Base-by-base conservation (phyloP, 2,113 vertebrate species). In the Hydrochoerus hydrochaeris region DNA sequence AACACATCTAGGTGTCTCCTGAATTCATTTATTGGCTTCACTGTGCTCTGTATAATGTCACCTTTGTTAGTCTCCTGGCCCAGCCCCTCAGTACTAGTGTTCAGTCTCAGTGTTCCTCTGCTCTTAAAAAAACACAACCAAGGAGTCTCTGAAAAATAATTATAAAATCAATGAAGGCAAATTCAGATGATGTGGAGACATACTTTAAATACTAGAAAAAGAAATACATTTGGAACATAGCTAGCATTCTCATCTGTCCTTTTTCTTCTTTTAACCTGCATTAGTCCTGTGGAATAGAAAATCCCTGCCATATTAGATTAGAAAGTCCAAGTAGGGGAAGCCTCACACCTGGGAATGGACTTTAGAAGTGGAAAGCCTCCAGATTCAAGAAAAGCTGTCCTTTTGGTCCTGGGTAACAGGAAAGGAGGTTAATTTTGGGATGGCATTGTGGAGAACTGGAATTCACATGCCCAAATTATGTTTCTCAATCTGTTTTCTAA, bases 1-100 rank as follows among this genome's bases (percentile, higher is more conserved):
- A 98, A 98, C 98, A 98, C 97, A 98, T 98, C 98, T 98, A 98
- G 98, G 97, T 98, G 98, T 99, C 98, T 98, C 98, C 97, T 98
- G 98, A 98, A 97, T 98, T 98, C 30, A 20, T 98, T 98, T 98
- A 98, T 97, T 98, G 97, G 98, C 97, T 98, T 97, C 96, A 97
- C 98, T 28, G 19, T 71, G 73, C 67, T 24, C 38, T 97, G 98
- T 96, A 99, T 98, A 99, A 98, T 98, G 75, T 97, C 26, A 96
- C 49, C 98, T 99, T 99, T 99, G 98, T 99, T 98, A 80, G 65
- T 92, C 94, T 94, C 97, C 62, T 19, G 88, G 97, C 95, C 93
- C 92, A 95, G 90, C 83, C 95, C 90, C 96, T 97, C 0, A 0
- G 1, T 90, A 78, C 96, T 12, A 0, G 69, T 62, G 38, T 94